Base-by-base conservation (phyloP, 1,140 invertebrate genomes). In the Drosophila nasuta region DNA sequence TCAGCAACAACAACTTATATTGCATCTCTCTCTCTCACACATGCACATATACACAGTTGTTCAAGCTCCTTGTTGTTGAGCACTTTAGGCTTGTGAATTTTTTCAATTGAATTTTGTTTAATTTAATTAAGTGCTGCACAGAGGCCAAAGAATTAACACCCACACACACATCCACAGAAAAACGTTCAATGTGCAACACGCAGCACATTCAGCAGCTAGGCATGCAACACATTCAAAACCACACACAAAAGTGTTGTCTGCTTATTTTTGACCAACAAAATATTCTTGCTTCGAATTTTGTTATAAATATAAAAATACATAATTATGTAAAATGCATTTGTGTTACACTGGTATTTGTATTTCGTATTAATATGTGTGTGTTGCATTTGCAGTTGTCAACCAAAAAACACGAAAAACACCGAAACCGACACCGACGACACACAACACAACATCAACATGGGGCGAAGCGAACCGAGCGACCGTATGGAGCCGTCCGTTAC, bases 401-500 rank as follows among this genome's bases (percentile, higher is more conserved):
- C 63, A 60, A 60, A 67, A 83, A 83, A 81, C 62, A 77, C 64
- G 70, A 65, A 81, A 74, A 77, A 69, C 77, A 81, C 72, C 62
- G 80, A 60, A 43, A 69, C 48, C 49, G 65, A 74, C 38, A 73
- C 71, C 64, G 70, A 69, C 52, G 52, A 56, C 49, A 38, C 35
- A 78, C 45, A 69, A 25, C 20, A 25, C 20, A 25, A 25, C 20
- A 25, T 25, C 54, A 76, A 52, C 70, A 67, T 68, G 45, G 57
- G 51, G 71, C 35, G 35, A 38, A 38, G 78, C 20, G 20, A 25
- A 58, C 48, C 52, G 63, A 70, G 63, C 73, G 74, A 79, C 48
- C 72, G 63, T 75, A 70, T 69, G 1, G 69, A 76, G 66, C 67
- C 77, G 70, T 77, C 89, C 85, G 81, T 77, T 80, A 54, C 68